phyloP scores from a whole-genome alignment of 2,888 invertebrate genomes.

The Oligia strigilis region DNA sequence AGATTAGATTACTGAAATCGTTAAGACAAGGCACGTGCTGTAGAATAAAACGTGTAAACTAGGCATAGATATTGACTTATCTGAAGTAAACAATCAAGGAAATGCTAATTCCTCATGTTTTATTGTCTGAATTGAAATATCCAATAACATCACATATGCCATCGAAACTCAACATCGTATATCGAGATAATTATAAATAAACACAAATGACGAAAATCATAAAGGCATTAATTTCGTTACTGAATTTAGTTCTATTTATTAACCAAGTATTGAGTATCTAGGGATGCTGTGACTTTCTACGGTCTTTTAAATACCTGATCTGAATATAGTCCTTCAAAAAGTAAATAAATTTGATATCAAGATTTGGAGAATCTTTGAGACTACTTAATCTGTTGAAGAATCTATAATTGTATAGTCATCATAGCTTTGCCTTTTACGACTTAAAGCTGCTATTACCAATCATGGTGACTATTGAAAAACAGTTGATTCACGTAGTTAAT shows the following conservation, averaged over 20 bases:
- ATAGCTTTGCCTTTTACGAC: neutral
- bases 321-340: neutral
- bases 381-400: constrained; percentile 1
- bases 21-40: constrained; percentile 44
- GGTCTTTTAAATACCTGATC: neutral
- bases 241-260: neutral
- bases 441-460: neutral
- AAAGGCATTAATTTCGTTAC: neutral
- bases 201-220: neutral
- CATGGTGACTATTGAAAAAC: constrained; percentile 16
- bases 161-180: neutral
- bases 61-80: constrained; percentile 26
- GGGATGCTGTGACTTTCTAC: neutral
- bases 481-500: neutral
- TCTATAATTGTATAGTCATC: neutral
- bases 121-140: neutral
- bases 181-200: neutral
- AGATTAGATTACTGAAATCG: constrained; percentile 36
- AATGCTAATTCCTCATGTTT: constrained; percentile 8
- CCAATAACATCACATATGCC: neutral
- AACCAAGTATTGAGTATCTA: neutral
- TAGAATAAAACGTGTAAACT: constrained; percentile 35
- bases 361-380: neutral
- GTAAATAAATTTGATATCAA: neutral
- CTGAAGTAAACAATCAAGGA: constrained; percentile 22